Evolutionary conservation across 2,797 vertebrate genomes (phyloP).

Genomic region (Linurgus olivaceus): DNA sequence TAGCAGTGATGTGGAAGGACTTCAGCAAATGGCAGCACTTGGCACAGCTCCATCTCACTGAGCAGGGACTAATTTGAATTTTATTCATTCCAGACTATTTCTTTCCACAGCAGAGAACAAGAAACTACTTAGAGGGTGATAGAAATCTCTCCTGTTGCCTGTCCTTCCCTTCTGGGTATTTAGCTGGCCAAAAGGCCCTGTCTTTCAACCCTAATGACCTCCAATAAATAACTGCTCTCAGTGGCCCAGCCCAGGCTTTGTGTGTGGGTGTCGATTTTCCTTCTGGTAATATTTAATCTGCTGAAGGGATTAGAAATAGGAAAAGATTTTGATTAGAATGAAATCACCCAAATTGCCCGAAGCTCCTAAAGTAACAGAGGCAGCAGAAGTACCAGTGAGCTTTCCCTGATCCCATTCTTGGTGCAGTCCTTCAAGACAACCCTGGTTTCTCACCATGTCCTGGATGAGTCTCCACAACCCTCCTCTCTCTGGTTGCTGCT

Average conservation of each 20-base stretch:
- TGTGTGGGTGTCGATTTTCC: not conserved
- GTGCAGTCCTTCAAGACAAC: not conserved
- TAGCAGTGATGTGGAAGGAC: not conserved
- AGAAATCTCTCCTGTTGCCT: not conserved
- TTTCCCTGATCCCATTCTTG: not conserved
- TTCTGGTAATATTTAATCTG: not conserved
- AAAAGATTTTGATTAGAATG: not conserved
- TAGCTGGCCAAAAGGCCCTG: not conserved
- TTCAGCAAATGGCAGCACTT: not conserved
- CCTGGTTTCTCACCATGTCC: not conserved
- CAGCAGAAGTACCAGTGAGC: not conserved
- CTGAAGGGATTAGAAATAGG: conserved; percentile 11
- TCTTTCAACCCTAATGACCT: not conserved
- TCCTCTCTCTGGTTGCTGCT: not conserved
- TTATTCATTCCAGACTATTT: not conserved
- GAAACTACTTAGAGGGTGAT: not conserved
- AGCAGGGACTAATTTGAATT: not conserved
- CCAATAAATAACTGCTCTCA: not conserved
- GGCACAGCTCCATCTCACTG: not conserved
- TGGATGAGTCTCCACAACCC: not conserved
- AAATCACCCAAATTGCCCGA: not conserved
- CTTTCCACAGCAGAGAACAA: not conserved
- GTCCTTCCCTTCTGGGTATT: not conserved
- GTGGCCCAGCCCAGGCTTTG: not conserved
- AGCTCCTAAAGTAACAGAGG: not conserved